Percentiles rank a stretch among this genome's conserved stretches.
Evolutionary conservation across 2,113 vertebrate species (phyloP).

Genomic region (Perca schrenkii): DNA sequence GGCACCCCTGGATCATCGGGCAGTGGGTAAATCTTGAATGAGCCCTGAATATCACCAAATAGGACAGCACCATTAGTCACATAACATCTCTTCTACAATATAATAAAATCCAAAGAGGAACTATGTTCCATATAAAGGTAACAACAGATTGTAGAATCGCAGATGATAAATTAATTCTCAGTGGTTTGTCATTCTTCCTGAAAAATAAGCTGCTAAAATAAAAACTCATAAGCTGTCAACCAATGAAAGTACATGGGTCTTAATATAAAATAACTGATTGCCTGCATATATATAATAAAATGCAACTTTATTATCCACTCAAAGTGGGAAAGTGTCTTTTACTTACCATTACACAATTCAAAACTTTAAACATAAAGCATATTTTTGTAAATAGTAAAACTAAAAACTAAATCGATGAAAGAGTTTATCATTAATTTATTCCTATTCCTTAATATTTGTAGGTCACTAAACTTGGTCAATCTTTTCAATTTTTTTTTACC

Average conservation of each 20-base stretch:
- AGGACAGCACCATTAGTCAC: background rate
- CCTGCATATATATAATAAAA: background rate
- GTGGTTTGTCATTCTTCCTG: background rate
- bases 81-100: background rate
- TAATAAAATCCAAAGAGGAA: background rate
- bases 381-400: background rate
- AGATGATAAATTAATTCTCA: background rate
- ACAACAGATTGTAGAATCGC: background rate
- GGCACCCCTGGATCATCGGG: conserved; percentile 88
- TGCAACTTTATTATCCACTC: background rate
- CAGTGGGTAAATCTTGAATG: conserved; percentile 92
- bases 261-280: background rate
- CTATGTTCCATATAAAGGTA: background rate
- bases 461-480: no score
- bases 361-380: background rate
- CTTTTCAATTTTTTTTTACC: no score
- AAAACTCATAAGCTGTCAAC: background rate
- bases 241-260: background rate
- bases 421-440: no score
- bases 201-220: background rate
- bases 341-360: background rate
- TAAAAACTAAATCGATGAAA: no score
- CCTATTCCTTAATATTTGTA: background rate
- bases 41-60: conserved; percentile 84
- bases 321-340: background rate